Evolutionary conservation across 2,797 vertebrate species (phyloP), one percentile per base, ranked within the genome.

Genomic region (Enteromius fasciolatus): DNA sequence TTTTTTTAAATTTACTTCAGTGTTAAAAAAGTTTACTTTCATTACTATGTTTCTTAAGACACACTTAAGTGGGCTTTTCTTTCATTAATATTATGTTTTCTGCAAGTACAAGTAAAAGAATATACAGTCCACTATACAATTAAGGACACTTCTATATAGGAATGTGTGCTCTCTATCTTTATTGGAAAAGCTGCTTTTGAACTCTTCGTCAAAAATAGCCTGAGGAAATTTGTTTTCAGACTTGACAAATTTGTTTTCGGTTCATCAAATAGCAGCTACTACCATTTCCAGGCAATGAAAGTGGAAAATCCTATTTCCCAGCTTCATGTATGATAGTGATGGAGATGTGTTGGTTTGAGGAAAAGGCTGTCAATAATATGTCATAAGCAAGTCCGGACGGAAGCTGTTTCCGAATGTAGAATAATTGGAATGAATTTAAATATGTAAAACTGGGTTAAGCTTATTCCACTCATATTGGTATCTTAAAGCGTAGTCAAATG

Each of bases 161-260:
- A 18, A 52, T 33, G 17, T 52, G 28, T n/a, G 12, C 48, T n/a
- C 6, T 33, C 48, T 54, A 2, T 68, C 36, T 68, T 1, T 28
- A 25, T 54, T 17, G 20, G 28, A 67, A 67, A 67, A 52, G 48
- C 31, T 52, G 31, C 44, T 78, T 67, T 52, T 67, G 20, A 66
- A 36, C 48, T n/a, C 50, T 20, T 52, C 46, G 33, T 73, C 48
- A 36, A 54, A 73, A 73, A 54, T 33, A 36, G 28, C 50, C 39
- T 69, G 11, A n/a, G 46, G 18, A 72, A 20, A 31, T 72, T 50
- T 20, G 9, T 52, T 72, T 20, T 52, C 46, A 73, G 15, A 76
- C 25, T 15, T 61, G 15, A 76, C 54, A 46, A 41, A n/a, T n/a
- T 64, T 64, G 25, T 77, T 77, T 64, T 77, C 25, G 64, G 41